Evolutionary conservation across 2,888 invertebrate genomes (phyloP).

Genomic region (Erpobdella octoculata): DNA sequence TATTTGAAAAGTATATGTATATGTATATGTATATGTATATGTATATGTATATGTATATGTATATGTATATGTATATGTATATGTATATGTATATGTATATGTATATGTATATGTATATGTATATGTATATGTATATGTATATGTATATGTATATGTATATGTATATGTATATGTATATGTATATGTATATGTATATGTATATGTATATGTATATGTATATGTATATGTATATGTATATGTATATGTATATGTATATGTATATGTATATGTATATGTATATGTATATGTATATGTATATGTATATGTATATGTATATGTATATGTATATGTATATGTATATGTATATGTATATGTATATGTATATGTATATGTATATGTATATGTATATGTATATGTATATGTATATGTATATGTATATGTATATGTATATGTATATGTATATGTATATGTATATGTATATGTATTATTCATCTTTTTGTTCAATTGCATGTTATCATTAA

Average conservation of each 20-base stretch:
- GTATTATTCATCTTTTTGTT: too few species aligned
- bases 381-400: too few species aligned
- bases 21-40: neutral
- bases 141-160: neutral
- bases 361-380: too few species aligned
- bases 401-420: too few species aligned
- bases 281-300: neutral
- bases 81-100: neutral
- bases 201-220: too few species aligned
- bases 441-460: too few species aligned
- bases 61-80: neutral
- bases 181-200: too few species aligned
- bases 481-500: too few species aligned
- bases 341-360: too few species aligned
- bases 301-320: neutral
- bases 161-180: too few species aligned
- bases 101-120: neutral
- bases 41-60: neutral
- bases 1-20: conserved; percentile 3
- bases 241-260: neutral
- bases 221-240: neutral
- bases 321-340: neutral
- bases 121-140: neutral
- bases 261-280: neutral
- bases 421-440: too few species aligned